Conservation (phyloP, 53 echinoderm and acorn worm species). For the Mesocentrotus franciscanus region DNA sequence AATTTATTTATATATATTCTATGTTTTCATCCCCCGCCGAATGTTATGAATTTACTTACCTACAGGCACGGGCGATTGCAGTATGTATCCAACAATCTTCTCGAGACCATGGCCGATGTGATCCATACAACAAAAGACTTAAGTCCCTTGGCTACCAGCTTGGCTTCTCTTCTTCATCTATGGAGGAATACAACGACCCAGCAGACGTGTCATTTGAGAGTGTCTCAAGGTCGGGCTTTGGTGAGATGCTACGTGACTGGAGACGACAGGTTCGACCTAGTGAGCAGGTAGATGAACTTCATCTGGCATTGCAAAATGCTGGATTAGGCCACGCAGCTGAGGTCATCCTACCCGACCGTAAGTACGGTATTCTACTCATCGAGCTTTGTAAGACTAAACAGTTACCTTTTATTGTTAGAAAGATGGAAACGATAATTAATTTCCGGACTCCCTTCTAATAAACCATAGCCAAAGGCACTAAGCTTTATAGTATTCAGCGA, state of each 20-base stretch:
- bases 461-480: too few relatives aligned
- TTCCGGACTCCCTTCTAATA: too few relatives aligned
- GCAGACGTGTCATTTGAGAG: background rate
- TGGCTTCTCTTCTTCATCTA: background rate
- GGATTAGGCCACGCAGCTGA: background rate
- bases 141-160: slow-evolving; percentile 3
- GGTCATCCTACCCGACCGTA: background rate
- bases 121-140: background rate
- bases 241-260: slow-evolving; percentile 25
- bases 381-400: too few relatives aligned
- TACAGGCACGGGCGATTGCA: background rate
- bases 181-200: background rate
- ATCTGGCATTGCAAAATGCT: background rate
- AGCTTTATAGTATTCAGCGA: too few relatives aligned
- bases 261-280: background rate
- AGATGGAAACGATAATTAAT: too few relatives aligned
- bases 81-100: too few relatives aligned
- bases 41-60: too few relatives aligned
- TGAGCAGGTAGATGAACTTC: background rate
- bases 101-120: background rate
- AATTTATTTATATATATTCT: too few relatives aligned
- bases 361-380: background rate
- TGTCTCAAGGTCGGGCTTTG: background rate
- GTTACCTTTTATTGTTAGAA: too few relatives aligned
- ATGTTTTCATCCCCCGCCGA: too few relatives aligned